phyloP scores from a whole-genome alignment of 2,113 vertebrate genomes.

The Xyrauchen texanus region DNA sequence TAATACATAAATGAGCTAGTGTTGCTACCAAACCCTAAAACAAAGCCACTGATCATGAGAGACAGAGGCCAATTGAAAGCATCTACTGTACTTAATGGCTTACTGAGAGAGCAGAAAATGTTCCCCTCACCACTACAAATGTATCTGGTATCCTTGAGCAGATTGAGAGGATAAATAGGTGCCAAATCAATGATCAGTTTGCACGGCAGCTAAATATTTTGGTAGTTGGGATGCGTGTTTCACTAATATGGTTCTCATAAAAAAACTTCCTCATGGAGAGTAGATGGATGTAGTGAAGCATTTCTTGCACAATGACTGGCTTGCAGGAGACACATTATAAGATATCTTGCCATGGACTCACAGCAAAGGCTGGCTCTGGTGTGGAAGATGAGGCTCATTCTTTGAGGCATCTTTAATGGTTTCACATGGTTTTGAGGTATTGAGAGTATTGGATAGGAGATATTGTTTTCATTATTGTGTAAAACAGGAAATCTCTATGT shows the following conservation, averaged over 20 bases:
- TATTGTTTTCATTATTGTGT: background rate
- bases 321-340: background rate
- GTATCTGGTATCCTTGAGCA: constrained; percentile 42
- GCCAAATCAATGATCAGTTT: constrained; percentile 37
- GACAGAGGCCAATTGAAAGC: constrained; percentile 39
- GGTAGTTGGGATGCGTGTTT: constrained; percentile 50
- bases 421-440: background rate
- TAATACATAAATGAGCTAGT: constrained; percentile 59
- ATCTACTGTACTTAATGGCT: constrained; percentile 46
- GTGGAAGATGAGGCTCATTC: background rate
- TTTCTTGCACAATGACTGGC: constrained; percentile 14
- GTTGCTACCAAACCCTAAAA: constrained; percentile 57
- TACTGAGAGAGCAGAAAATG: constrained; percentile 28
- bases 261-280: constrained; percentile 20
- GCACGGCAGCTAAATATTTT: constrained; percentile 30
- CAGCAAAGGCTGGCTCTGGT: no score
- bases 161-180: constrained; percentile 21
- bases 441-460: constrained; percentile 2
- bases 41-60: constrained; percentile 45
- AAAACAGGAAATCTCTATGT: background rate
- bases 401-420: background rate
- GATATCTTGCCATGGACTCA: no score
- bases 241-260: constrained; percentile 35
- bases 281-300: background rate
- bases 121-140: constrained; percentile 21